phyloP scores from a whole-genome alignment of 2,113 vertebrate genomes.

The Sigmodon hispidus region DNA sequence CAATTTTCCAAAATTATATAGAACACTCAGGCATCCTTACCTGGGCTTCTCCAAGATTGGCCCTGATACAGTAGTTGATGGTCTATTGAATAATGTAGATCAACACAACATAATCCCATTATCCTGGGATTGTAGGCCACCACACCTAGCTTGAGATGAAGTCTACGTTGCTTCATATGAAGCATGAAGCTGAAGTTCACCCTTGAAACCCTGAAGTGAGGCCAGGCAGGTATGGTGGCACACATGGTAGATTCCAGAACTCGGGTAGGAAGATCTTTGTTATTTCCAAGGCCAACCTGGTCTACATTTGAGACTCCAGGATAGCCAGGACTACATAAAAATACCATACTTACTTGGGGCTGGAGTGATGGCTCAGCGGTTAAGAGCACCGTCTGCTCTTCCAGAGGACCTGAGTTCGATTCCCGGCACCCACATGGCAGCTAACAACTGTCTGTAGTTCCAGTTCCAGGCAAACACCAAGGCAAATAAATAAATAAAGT shows the following conservation, averaged over 20 bases:
- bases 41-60: neutral
- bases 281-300: neutral
- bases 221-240: neutral
- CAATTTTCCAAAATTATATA: neutral
- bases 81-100: neutral
- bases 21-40: neutral
- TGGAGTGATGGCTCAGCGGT: too few species aligned
- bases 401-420: too few species aligned
- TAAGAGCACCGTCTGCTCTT: too few species aligned
- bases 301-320: neutral
- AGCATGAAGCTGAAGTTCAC: too few species aligned
- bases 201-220: neutral
- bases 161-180: neutral
- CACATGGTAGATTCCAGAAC: neutral
- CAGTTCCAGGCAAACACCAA: too few species aligned
- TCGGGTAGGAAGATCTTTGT: neutral
- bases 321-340: neutral
- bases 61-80: neutral
- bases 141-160: neutral
- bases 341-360: neutral
- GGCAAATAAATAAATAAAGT: too few species aligned
- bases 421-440: too few species aligned
- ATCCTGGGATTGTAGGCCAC: neutral
- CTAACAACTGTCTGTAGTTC: too few species aligned
- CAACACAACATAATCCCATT: too few species aligned